phyloP scores from a whole-genome alignment of 2,113 vertebrate genomes.

The Esox niger region DNA sequence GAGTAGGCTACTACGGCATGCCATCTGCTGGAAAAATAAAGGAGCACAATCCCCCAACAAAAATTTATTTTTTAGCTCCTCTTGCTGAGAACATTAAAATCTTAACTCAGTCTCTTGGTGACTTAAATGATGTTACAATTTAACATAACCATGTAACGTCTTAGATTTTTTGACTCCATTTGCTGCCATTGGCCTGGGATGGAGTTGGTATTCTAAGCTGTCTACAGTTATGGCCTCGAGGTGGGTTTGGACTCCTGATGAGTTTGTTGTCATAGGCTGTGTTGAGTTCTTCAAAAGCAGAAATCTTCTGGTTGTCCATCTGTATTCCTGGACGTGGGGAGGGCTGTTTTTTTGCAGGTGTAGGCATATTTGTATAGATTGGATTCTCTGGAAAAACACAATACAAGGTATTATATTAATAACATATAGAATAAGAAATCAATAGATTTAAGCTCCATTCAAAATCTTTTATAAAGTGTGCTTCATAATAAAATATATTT shows the following conservation, averaged over 20 bases:
- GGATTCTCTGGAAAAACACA: slow-evolving; percentile 15
- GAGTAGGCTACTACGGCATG: too few relatives aligned
- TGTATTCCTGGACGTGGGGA: slow-evolving; percentile 17
- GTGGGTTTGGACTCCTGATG: background rate
- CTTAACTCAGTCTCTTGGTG: too few relatives aligned
- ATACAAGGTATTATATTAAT: too few relatives aligned
- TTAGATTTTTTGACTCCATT: background rate
- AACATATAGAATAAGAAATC: too few relatives aligned
- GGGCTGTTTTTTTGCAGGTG: slow-evolving; percentile 29
- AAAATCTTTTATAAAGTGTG: too few relatives aligned
- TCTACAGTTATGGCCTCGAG: background rate
- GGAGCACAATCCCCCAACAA: too few relatives aligned
- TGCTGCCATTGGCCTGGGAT: slow-evolving; percentile 9
- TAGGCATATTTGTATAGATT: slow-evolving; percentile 26
- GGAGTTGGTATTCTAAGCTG: slow-evolving; percentile 7
- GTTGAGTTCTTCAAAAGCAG: background rate
- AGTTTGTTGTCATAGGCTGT: background rate
- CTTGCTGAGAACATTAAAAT: too few relatives aligned
- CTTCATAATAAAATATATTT: too few relatives aligned
- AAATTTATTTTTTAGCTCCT: too few relatives aligned
- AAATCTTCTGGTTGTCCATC: slow-evolving; percentile 4
- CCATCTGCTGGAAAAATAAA: too few relatives aligned
- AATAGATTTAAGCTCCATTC: too few relatives aligned
- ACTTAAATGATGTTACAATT: too few relatives aligned
- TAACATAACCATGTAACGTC: background rate